Conservation (phyloP, 1,140 invertebrate species). For the Drosophila gunungcola region DNA sequence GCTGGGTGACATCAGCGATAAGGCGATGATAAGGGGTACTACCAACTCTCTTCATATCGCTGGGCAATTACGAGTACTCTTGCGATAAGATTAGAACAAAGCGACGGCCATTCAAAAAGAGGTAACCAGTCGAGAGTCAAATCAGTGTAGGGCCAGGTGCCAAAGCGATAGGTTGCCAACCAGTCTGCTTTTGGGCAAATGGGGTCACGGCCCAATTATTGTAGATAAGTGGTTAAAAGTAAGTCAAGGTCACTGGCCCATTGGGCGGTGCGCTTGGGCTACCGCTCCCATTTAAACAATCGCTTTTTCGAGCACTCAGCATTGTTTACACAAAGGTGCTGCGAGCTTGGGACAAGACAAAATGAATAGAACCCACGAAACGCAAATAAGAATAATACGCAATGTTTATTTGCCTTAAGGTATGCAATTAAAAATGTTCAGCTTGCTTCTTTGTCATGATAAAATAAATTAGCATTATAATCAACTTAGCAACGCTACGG, state of each 20-base stretch:
- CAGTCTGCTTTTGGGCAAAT: not conserved
- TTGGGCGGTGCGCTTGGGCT: not conserved
- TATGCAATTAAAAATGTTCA: conserved; percentile 63
- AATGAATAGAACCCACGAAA: conserved; percentile 55
- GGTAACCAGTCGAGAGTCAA: conserved; percentile 20
- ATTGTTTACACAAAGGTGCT: conserved; percentile 4
- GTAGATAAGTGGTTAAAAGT: conserved; percentile 17
- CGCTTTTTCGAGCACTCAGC: conserved; percentile 4
- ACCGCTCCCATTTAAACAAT: conserved; percentile 12
- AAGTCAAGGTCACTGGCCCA: conserved; percentile 28
- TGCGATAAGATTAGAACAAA: conserved; percentile 49
- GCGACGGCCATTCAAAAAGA: conserved; percentile 29
- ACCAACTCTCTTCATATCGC: conserved; percentile 42
- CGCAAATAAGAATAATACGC: conserved; percentile 59
- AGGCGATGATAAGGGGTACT: conserved; percentile 17
- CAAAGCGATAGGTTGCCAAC: conserved; percentile 11
- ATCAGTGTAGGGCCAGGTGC: conserved; percentile 58
- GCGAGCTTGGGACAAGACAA: conserved; percentile 42
- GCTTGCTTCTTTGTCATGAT: conserved; percentile 48
- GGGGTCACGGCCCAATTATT: conserved; percentile 29
- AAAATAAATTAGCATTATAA: conserved; percentile 74
- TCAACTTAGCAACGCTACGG: conserved; percentile 64
- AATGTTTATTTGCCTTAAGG: conserved; percentile 68
- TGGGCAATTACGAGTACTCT: conserved; percentile 47
- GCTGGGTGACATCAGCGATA: conserved; percentile 29